Percentiles rank a stretch among this genome's conserved stretches.
phyloP scores from a whole-genome alignment of 2,888 invertebrate genomes.

The Aplocera efformata region DNA sequence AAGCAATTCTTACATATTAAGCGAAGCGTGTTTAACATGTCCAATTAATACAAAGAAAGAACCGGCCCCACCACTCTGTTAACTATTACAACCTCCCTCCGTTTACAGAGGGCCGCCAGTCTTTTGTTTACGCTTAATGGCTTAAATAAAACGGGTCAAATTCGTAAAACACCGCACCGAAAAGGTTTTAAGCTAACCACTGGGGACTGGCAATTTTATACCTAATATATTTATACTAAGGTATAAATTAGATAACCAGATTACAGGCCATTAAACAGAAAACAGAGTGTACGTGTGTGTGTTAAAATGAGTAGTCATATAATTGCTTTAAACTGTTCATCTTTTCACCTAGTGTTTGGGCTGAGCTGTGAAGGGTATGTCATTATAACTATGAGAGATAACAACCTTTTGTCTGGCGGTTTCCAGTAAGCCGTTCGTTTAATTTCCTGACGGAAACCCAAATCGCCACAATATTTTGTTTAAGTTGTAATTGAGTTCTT shows the following conservation, averaged over 20 bases:
- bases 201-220: slow-evolving; percentile 43
- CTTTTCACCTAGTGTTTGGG: slow-evolving; percentile 57
- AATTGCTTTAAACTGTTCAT: slow-evolving; percentile 56
- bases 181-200: slow-evolving; percentile 60
- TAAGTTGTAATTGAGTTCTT: slow-evolving; percentile 75
- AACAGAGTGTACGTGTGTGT: slow-evolving; percentile 45
- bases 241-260: slow-evolving; percentile 51
- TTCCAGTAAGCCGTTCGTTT: slow-evolving; percentile 69
- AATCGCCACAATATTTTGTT: slow-evolving; percentile 72
- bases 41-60: slow-evolving; percentile 70
- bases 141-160: slow-evolving; percentile 77
- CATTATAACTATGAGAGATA: slow-evolving; percentile 69
- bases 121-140: slow-evolving; percentile 78
- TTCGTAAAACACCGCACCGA: slow-evolving; percentile 63
- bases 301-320: slow-evolving; percentile 56
- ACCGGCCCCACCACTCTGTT: slow-evolving; percentile 59
- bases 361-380: slow-evolving; percentile 50
- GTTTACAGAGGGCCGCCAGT: slow-evolving; percentile 64
- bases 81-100: slow-evolving; percentile 69
- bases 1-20: slow-evolving; percentile 64
- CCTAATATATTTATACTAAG: slow-evolving; percentile 50
- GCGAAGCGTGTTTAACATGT: slow-evolving; percentile 71
- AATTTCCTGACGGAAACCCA: slow-evolving; percentile 73
- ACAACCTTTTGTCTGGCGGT: slow-evolving; percentile 58
- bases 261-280: slow-evolving; percentile 51